These are phyloP conservation scores for Oasisia sp. DNA, from an alignment of 2,888 invertebrate genomes.

Conservation along the genomic window DNA sequence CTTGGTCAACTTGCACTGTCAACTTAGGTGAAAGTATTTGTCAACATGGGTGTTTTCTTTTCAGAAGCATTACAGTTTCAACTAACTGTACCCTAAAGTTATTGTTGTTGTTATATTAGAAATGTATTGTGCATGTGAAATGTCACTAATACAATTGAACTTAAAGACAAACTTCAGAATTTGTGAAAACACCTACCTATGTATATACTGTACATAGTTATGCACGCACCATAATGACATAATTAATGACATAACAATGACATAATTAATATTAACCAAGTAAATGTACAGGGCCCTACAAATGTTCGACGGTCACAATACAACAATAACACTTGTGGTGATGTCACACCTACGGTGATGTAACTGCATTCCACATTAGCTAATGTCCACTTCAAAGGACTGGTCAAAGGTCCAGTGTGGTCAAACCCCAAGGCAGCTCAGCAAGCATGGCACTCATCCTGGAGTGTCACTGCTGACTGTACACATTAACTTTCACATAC, in stretches of 20 bases:
- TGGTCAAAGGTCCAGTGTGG: slow-evolving; percentile 3
- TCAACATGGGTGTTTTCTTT: too few relatives aligned
- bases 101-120: too few relatives aligned
- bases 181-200: too few relatives aligned
- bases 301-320: not conserved
- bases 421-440: slow-evolving; percentile 5
- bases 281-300: not conserved
- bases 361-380: slow-evolving; percentile 9
- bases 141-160: too few relatives aligned
- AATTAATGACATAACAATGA: not conserved
- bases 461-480: not conserved
- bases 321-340: not conserved
- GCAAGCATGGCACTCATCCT: not conserved
- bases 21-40: too few relatives aligned
- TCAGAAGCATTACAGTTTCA: too few relatives aligned
- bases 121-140: too few relatives aligned
- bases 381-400: slow-evolving; percentile 17
- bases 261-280: not conserved
- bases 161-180: too few relatives aligned
- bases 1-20: too few relatives aligned
- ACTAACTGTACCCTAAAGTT: too few relatives aligned
- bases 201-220: too few relatives aligned
- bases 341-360: not conserved
- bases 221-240: not conserved
- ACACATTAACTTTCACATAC: not conserved